Base-by-base conservation (phyloP, 1,140 invertebrate genomes). In the Catajapyx aquilonaris region DNA sequence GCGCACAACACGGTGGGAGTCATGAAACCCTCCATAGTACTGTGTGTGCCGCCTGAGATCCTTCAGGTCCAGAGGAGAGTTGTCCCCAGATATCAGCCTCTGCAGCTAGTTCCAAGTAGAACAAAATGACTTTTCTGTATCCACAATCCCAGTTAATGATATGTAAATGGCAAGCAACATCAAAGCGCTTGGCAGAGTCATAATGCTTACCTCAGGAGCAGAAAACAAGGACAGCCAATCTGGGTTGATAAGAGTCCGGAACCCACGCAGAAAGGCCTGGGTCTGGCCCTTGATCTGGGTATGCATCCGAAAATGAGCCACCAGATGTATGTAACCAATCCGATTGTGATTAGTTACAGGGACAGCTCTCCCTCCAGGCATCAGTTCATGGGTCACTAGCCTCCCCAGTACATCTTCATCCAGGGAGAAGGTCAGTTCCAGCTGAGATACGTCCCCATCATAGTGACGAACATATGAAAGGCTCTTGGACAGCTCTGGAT, bases 11-110 rank as follows among this genome's bases (percentile, higher is more conserved):
- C 87, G 68, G 61, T 99, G 95, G 42, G 85, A 93, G 59, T 94
- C 88, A 57, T 99, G 94, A 60, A 97, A 98, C 4, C 95, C 95
- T 23, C 94, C 95, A 61, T 94, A 98, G 62, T 99, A 99, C 60
- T 94, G 86, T 2, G 91, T 96, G 58, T 97, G 77, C 46, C 73
- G 73, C 36, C 88, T 68, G 31, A 97, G 61, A 63, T 97, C 91
- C 48, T 72, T 66, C 35, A 96, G 59, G 64, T 97, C 88, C 33
- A 97, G 60, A 3, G 83, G 83, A 28, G 74, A 72, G 49, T 87
- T 90, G 53, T 93, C 86, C 1, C 86, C 87, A 35, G 84, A 87
- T 35, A 93, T 88, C 2, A 93, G 59, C 32, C 83, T 66, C 56
- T 90, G 85, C 20, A 85, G 59, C 76, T 81, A 49, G 44, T n/a